Evolutionary conservation across 2,113 vertebrate species (phyloP).

Genomic region (Eidolon helvum): DNA sequence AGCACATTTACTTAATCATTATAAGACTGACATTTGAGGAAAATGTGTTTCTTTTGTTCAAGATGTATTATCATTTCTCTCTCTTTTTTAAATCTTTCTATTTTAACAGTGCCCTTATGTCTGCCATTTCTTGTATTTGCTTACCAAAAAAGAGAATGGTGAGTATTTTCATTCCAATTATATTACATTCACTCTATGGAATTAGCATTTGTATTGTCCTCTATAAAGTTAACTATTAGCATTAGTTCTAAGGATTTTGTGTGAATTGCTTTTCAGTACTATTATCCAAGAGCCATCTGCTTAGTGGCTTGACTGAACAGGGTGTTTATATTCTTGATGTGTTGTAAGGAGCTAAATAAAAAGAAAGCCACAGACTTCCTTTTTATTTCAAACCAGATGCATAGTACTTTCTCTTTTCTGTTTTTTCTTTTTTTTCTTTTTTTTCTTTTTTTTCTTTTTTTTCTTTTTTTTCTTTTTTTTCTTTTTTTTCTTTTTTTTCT

Average conservation of each 20-base stretch:
- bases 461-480: background rate
- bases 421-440: slow-evolving; percentile 6
- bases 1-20: slow-evolving; percentile 9
- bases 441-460: slow-evolving; percentile 51
- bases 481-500: background rate
- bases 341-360: slow-evolving; percentile 5
- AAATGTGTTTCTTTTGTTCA: slow-evolving; percentile 46
- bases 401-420: background rate
- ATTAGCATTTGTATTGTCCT: slow-evolving; percentile 34
- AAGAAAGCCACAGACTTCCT: background rate
- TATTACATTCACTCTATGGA: background rate
- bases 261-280: slow-evolving; percentile 43
- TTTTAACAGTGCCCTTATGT: slow-evolving; percentile 90
- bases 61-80: slow-evolving; percentile 46
- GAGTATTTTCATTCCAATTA: slow-evolving; percentile 69
- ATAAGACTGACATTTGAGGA: slow-evolving; percentile 36
- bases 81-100: slow-evolving; percentile 47
- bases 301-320: slow-evolving; percentile 26
- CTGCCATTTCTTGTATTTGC: slow-evolving; percentile 93
- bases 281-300: slow-evolving; percentile 39
- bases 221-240: slow-evolving; percentile 29
- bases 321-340: slow-evolving; percentile 33
- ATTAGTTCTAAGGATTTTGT: slow-evolving; percentile 33
- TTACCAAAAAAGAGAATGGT: slow-evolving; percentile 93
- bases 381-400: slow-evolving; percentile 41